These are phyloP conservation scores for Lampris incognitus DNA, from an alignment of 2,113 vertebrate genomes.

Conservation along the genomic window DNA sequence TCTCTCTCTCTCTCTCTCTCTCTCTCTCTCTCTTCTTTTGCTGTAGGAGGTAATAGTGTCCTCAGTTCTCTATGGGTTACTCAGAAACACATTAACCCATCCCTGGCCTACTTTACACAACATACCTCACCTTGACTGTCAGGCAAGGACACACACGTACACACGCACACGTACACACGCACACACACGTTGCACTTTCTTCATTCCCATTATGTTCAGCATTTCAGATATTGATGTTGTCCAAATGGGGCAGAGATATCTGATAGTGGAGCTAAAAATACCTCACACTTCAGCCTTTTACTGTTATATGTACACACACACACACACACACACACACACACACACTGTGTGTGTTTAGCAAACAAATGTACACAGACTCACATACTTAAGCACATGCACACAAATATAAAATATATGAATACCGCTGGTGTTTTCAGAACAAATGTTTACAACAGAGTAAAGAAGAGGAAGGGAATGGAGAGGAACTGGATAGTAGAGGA, in stretches of 20 bases:
- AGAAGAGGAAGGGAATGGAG: conserved; percentile 7
- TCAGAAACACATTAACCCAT: conserved; percentile 70
- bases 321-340: conserved; percentile 9
- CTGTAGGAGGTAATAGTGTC: conserved; percentile 46
- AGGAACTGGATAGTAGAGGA: conserved; percentile 35
- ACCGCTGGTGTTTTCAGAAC: conserved; percentile 9
- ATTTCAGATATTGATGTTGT: conserved; percentile 67
- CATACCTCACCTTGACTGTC: conserved; percentile 59
- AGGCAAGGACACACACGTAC: conserved; percentile 44
- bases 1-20: neutral
- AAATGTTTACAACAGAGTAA: conserved; percentile 8
- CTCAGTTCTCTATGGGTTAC: conserved; percentile 68
- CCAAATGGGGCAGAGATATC: conserved; percentile 51
- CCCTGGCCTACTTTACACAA: conserved; percentile 65
- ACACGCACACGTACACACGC: conserved; percentile 27
- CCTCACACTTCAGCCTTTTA: conserved; percentile 26
- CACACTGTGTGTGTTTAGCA: neutral
- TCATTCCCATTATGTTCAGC: conserved; percentile 42
- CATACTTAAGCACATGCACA: neutral
- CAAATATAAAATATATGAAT: neutral
- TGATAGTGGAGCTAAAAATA: conserved; percentile 70
- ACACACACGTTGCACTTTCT: conserved; percentile 23
- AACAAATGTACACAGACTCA: neutral
- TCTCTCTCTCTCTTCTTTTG: neutral
- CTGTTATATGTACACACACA: conserved; percentile 6